phyloP scores from a whole-genome alignment of 1,140 invertebrate genomes.

The Bombus confusus region DNA sequence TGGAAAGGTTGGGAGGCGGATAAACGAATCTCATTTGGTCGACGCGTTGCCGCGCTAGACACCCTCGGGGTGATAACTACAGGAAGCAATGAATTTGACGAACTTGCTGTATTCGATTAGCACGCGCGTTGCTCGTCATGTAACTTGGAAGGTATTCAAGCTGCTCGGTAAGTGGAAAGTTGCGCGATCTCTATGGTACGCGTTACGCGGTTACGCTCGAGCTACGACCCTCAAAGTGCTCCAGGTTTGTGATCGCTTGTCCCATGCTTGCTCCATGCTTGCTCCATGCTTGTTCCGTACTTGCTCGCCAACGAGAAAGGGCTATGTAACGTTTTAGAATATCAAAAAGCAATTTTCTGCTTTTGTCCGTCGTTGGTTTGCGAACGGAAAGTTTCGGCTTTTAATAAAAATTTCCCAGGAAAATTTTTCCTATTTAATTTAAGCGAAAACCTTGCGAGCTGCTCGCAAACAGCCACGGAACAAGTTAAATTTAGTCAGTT shows the following conservation, averaged over 20 bases:
- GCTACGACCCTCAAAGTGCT: slow-evolving; percentile 54
- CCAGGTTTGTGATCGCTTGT: slow-evolving; percentile 32
- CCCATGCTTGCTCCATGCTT: no score
- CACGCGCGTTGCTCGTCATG: slow-evolving; percentile 39
- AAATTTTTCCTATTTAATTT: slow-evolving; percentile 19
- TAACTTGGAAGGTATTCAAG: slow-evolving; percentile 64
- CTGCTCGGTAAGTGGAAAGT: slow-evolving; percentile 64
- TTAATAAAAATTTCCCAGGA: background rate
- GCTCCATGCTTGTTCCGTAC: no score
- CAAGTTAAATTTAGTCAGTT: slow-evolving; percentile 1
- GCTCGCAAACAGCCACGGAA: background rate
- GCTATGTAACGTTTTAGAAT: background rate
- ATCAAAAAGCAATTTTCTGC: background rate
- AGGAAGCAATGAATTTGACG: slow-evolving; percentile 61
- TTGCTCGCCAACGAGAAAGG: background rate
- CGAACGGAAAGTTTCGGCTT: background rate
- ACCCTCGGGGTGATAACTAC: slow-evolving; percentile 44
- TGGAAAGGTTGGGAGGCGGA: background rate
- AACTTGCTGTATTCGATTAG: slow-evolving; percentile 66
- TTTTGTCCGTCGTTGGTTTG: background rate
- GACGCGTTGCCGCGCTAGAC: slow-evolving; percentile 6
- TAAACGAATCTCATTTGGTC: slow-evolving; percentile 32
- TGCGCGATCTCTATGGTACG: slow-evolving; percentile 60
- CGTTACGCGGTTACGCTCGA: slow-evolving; percentile 56
- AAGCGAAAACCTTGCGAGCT: background rate